A percentile compares a stretch with the other conserved stretches of the same genome.
Evolutionary conservation across 1,140 invertebrate species (phyloP).

Genomic region (Calliphora vicina): DNA sequence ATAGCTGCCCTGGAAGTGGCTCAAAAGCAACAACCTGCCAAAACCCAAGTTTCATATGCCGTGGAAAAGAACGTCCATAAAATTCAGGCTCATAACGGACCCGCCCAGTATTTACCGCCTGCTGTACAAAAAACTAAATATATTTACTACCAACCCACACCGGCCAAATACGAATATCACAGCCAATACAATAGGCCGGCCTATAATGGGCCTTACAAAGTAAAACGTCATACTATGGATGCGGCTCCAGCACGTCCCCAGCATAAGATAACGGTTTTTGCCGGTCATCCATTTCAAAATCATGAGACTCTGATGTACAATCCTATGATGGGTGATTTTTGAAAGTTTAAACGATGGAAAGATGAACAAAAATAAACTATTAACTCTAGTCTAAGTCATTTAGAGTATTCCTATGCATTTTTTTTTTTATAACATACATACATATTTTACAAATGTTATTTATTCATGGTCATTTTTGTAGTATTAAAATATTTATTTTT

Average conservation of each 20-base stretch:
- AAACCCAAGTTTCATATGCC: constrained; percentile 44
- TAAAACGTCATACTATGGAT: constrained; percentile 49
- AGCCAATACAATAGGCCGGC: constrained; percentile 1
- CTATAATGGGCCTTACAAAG: constrained; percentile 47
- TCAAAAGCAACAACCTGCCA: constrained; percentile 46
- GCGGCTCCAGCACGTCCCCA: constrained; percentile 28
- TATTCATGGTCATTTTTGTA: neutral
- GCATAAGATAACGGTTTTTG: constrained; percentile 40
- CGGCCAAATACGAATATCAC: constrained; percentile 29
- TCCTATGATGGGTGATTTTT: constrained; percentile 51
- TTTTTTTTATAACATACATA: neutral
- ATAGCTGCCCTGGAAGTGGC: constrained; percentile 59
- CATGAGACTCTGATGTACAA: constrained; percentile 58
- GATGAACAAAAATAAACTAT: neutral
- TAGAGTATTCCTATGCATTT: neutral
- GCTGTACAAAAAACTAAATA: constrained; percentile 59
- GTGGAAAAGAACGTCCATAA: constrained; percentile 59
- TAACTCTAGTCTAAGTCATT: constrained; percentile 21
- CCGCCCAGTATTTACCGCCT: constrained; percentile 52
- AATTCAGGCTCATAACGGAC: constrained; percentile 27
- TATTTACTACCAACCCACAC: constrained; percentile 45
- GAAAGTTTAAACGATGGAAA: constrained; percentile 8
- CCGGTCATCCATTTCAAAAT: constrained; percentile 53
- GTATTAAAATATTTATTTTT: constrained; percentile 22
- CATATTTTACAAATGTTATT: neutral